Percentiles rank a stretch among this genome's conserved stretches.
Evolutionary conservation across 2,113 vertebrate species (phyloP).

Genomic region (Sorex fumeus): DNA sequence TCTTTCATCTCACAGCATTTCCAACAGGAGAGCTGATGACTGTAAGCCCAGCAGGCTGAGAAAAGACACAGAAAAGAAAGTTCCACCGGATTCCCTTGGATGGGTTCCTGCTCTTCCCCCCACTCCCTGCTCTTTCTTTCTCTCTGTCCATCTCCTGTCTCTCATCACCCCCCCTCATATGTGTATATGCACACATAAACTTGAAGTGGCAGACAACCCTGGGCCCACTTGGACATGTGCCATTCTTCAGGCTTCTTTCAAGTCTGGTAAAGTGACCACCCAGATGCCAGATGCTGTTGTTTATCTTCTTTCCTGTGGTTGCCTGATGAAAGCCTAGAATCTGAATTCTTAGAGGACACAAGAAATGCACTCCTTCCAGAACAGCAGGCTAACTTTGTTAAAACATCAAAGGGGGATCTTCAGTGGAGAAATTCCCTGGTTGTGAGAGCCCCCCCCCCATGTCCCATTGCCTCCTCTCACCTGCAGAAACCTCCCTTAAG

Average conservation of each 20-base stretch:
- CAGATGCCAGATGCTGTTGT: neutral
- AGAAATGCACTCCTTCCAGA: constrained; percentile 34
- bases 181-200: neutral
- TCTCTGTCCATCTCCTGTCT: too few species aligned
- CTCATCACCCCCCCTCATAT: fast-evolving
- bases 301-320: neutral
- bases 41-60: constrained; percentile 15
- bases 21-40: neutral
- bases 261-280: neutral
- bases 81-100: neutral
- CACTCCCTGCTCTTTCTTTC: too few species aligned
- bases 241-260: constrained; percentile 23
- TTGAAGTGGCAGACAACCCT: neutral
- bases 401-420: neutral
- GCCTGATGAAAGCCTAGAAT: constrained; percentile 30
- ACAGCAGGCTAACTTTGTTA: constrained; percentile 46
- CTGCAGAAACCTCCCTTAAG: neutral
- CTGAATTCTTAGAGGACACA: constrained; percentile 62
- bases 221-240: neutral
- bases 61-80: neutral
- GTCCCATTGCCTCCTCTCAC: neutral
- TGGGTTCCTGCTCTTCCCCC: neutral
- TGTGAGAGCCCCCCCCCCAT: neutral
- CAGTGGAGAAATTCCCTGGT: constrained; percentile 5
- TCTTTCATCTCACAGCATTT: constrained; percentile 42